phyloP scores from a whole-genome alignment of 2,113 vertebrate species.

The Todiramphus chloris region DNA sequence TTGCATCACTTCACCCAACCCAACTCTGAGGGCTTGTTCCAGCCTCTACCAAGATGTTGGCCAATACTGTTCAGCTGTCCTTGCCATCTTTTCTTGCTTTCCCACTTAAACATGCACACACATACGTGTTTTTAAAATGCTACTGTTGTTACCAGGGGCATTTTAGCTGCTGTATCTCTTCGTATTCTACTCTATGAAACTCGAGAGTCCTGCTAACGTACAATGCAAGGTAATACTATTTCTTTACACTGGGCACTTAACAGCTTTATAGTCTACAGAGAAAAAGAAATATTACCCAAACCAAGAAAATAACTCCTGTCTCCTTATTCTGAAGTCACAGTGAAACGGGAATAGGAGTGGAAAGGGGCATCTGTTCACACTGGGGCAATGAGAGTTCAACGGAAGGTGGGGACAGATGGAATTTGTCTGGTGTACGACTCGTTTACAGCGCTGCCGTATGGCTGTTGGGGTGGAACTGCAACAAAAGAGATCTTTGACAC shows the following conservation, averaged over 20 bases:
- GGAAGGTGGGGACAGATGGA: not conserved
- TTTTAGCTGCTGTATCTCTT: not conserved
- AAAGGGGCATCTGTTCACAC: not conserved
- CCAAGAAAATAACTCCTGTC: not conserved
- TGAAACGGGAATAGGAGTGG: not conserved
- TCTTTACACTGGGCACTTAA: not conserved
- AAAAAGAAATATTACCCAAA: not conserved
- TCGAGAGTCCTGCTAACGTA: not conserved
- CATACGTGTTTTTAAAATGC: not conserved
- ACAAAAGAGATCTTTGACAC: not conserved
- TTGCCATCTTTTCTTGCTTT: not conserved
- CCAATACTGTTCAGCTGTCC: not conserved
- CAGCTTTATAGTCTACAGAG: not conserved
- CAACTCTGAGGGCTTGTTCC: not conserved
- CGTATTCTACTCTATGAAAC: not conserved
- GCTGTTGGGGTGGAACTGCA: not conserved
- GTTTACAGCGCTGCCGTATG: not conserved
- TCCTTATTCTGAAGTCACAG: not conserved
- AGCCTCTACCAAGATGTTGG: not conserved
- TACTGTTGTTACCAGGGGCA: not conserved
- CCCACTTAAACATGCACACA: not conserved
- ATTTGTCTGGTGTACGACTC: not conserved
- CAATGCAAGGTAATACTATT: not conserved
- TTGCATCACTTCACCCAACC: not conserved
- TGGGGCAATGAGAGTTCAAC: not conserved